A percentile compares a stretch with the other conserved stretches of the same genome.
These are phyloP conservation scores for Meloidogyne floridensis DNA, from an alignment of 1,140 invertebrate species.

Conservation along the genomic window DNA sequence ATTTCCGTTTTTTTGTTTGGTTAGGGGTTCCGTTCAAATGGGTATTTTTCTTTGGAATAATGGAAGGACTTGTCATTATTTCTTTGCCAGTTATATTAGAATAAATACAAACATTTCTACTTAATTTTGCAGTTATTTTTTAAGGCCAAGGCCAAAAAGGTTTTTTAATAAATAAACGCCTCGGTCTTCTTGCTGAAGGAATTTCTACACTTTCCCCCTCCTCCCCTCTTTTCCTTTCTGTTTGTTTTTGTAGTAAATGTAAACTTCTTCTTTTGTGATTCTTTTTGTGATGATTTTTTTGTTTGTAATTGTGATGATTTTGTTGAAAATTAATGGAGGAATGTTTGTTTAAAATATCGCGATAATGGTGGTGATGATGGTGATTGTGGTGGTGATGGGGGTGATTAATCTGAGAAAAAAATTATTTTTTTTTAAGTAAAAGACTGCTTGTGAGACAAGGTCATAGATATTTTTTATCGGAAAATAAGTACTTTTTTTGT, in stretches of 20 bases:
- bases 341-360: neutral
- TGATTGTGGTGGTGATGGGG: neutral
- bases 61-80: too few species aligned
- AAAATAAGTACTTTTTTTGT: neutral
- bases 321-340: neutral
- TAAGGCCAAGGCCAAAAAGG: slow-evolving; percentile 8
- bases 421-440: neutral
- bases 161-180: slow-evolving; percentile 6
- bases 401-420: neutral
- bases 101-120: neutral
- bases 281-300: slow-evolving; percentile 4
- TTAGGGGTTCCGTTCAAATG: too few species aligned
- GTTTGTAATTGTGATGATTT: neutral
- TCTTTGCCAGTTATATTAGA: too few species aligned
- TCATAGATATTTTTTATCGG: neutral
- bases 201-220: neutral
- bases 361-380: neutral
- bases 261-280: slow-evolving; percentile 3
- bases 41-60: too few species aligned
- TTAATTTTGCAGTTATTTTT: neutral
- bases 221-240: neutral
- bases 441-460: neutral
- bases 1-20: too few species aligned
- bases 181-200: neutral
- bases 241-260: neutral